Evolutionary conservation across 2,888 invertebrate genomes (phyloP), one percentile per base, ranked within the genome.

Genomic region (Hirudinaria manillensis): DNA sequence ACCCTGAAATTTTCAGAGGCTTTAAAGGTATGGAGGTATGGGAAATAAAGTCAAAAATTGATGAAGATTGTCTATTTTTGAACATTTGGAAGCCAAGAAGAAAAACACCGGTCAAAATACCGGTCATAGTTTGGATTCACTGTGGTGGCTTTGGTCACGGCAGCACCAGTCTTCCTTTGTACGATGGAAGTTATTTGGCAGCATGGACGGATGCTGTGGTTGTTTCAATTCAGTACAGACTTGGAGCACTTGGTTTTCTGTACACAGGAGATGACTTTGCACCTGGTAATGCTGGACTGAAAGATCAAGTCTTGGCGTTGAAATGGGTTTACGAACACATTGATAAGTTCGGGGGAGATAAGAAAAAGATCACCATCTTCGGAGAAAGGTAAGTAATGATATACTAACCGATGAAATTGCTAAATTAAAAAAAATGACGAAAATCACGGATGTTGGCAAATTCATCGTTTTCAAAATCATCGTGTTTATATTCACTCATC

Each of bases 81-180:
- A 97, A 96, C 85, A 89, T 97, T 78, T 97, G 95, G 94, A 32
- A 51, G 21, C n/a, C 29, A 7, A 6, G 7, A 29, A n/a, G 6
- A 16, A 7, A 16, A 45, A 16, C 45, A 45, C 6, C 45, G 16
- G 0, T 0, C 27, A 61, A 61, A 91, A 76, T 80, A 81, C 92
- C 94, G 74, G 90, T 94, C 82, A 87, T 94, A 80, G 90, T 94
- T 70, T 95, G 95, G 94, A 92, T 94, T 81, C 94, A 94, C 85
- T 94, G 94, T 0, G 95, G 95, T 7, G 93, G 94, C 32, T 95
- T 93, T 86, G 93, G 93, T 91, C 91, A 91, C 81, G 95, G 94
- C 38, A 93, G 94, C 32, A 91, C 93, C 66, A 93, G 94, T 24
- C 88, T 95, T 80, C 80, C 80, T 36, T 77, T 83, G 0, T 84